phyloP scores from a whole-genome alignment of 2,797 vertebrate genomes.

The Prionace glauca region DNA sequence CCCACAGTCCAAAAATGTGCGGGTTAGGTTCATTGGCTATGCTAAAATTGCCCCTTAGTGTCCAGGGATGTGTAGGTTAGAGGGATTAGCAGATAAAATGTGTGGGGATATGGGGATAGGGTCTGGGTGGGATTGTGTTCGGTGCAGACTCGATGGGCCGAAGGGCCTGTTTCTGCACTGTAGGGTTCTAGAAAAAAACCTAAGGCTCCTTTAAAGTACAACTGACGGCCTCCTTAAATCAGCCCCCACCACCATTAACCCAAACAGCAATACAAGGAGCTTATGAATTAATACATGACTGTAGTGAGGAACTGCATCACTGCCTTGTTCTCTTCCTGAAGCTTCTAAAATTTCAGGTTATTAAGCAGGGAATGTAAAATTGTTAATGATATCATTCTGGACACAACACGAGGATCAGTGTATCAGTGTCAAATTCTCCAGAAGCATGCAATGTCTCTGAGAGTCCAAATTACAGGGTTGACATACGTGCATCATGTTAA shows the following conservation, averaged over 20 bases:
- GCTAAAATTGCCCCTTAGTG: no score
- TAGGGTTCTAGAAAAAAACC: no score
- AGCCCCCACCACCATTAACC: neutral
- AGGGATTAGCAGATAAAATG: no score
- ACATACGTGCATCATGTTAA: neutral
- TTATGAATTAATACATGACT: neutral
- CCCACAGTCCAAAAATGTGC: no score
- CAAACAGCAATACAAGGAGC: neutral
- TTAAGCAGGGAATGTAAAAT: neutral
- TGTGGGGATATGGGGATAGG: no score
- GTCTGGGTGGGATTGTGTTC: no score
- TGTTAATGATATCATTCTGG: neutral
- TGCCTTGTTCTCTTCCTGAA: neutral
- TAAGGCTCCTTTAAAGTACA: neutral
- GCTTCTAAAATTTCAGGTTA: neutral
- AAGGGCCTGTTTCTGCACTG: no score
- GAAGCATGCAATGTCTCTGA: neutral
- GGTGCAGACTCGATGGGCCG: no score
- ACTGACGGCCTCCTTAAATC: neutral
- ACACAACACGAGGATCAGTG: neutral
- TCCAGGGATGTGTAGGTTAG: no score
- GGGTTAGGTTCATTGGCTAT: no score
- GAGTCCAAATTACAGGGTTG: neutral
- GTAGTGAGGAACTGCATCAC: no score
- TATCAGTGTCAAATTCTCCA: neutral